Conservation (phyloP, 2,113 vertebrate genomes). For the Chionodraco myersi region DNA sequence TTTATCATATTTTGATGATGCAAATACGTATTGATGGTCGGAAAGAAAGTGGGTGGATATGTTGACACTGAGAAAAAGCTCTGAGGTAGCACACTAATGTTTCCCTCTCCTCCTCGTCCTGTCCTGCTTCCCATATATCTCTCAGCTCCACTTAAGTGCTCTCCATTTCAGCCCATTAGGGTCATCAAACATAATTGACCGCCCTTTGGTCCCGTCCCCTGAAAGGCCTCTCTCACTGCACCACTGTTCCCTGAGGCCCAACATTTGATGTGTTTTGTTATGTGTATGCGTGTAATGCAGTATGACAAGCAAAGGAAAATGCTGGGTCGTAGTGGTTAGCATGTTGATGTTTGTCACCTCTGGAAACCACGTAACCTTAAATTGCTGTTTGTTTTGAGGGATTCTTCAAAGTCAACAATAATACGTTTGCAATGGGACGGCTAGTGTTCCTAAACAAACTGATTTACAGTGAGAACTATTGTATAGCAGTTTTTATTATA, state of each 20-base stretch:
- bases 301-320: neutral
- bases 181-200: slow-evolving; percentile 60
- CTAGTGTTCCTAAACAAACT: neutral
- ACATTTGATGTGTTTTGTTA: slow-evolving; percentile 29
- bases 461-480: slow-evolving; percentile 33
- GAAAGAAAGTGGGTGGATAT: neutral
- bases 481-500: slow-evolving; percentile 3
- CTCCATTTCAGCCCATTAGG: slow-evolving; percentile 57
- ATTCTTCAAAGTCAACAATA: neutral
- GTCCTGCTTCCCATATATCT: slow-evolving; percentile 53
- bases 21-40: neutral
- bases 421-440: slow-evolving; percentile 15
- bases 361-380: slow-evolving; percentile 13
- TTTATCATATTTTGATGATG: neutral
- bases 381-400: slow-evolving; percentile 4
- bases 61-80: neutral
- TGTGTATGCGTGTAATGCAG: neutral
- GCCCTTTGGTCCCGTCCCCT: slow-evolving; percentile 30
- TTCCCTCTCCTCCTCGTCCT: slow-evolving; percentile 14
- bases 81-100: neutral
- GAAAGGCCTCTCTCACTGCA: slow-evolving; percentile 40
- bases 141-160: slow-evolving; percentile 45
- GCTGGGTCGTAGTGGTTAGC: neutral
- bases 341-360: slow-evolving; percentile 26
- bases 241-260: slow-evolving; percentile 37